Conservation (phyloP, 2,113 vertebrate genomes). For the Ctenodactylus gundi region DNA sequence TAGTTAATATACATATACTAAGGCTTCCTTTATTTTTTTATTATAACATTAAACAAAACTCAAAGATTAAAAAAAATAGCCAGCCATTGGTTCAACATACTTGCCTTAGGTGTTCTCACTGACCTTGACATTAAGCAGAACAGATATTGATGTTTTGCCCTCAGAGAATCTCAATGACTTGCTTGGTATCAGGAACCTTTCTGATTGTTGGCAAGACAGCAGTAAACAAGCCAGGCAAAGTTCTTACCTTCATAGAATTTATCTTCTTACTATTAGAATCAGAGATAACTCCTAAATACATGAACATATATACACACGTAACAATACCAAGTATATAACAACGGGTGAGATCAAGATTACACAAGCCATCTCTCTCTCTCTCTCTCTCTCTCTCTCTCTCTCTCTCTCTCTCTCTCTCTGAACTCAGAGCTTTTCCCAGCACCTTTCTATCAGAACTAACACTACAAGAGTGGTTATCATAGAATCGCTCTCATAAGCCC, state of each 20-base stretch:
- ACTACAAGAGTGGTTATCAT: not conserved
- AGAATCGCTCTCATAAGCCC: not conserved
- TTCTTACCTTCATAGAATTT: not conserved
- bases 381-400: no score
- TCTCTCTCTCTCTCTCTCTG: no score
- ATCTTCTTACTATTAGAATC: not conserved
- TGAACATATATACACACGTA: not conserved
- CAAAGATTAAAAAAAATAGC: no score
- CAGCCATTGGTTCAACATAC: no score
- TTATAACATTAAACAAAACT: no score
- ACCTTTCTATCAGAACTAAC: not conserved
- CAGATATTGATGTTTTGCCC: not conserved
- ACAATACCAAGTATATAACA: not conserved
- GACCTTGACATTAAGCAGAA: not conserved
- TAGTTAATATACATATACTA: no score
- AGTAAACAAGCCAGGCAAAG: not conserved
- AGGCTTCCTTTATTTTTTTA: no score
- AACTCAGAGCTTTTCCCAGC: not conserved
- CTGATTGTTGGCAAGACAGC: not conserved
- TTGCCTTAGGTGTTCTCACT: conserved; percentile 6
- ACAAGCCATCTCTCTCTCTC: not conserved
- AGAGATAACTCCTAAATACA: not conserved
- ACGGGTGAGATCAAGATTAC: not conserved
- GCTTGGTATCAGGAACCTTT: not conserved
- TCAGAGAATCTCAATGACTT: not conserved